These are phyloP conservation scores for Paguma larvata DNA, from an alignment of 2,797 vertebrate species.

Conservation along the genomic window DNA sequence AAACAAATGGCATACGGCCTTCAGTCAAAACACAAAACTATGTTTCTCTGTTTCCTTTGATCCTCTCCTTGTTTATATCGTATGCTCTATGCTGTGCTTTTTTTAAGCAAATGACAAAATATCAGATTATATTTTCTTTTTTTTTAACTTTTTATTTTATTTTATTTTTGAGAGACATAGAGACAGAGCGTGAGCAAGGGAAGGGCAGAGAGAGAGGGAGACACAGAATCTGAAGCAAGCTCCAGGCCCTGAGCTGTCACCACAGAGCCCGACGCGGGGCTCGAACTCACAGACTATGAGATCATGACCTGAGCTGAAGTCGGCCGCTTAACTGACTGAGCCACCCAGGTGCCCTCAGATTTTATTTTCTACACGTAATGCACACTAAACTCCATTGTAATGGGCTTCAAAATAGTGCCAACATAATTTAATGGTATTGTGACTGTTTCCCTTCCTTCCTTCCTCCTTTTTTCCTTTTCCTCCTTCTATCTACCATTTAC, in stretches of 20 bases:
- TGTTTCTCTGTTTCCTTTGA: not conserved
- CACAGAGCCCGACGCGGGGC: no score
- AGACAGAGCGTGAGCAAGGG: no score
- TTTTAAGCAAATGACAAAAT: not conserved
- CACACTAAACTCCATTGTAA: not conserved
- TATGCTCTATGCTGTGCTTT: not conserved
- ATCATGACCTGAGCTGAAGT: no score
- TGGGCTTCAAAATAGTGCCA: not conserved
- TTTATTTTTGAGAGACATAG: no score
- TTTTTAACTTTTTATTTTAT: no score
- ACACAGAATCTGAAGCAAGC: no score
- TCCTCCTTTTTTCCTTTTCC: not conserved
- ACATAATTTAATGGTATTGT: not conserved
- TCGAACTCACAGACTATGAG: no score
- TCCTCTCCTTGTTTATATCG: not conserved
- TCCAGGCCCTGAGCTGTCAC: no score
- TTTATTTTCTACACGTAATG: not conserved
- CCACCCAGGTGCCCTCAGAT: not conserved
- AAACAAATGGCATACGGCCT: not conserved
- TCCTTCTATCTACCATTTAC: not conserved
- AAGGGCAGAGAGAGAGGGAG: no score
- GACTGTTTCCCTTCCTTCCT: not conserved
- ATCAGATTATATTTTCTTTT: not conserved
- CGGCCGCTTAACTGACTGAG: no score
- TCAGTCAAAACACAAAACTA: not conserved